Percentiles rank a stretch among this genome's conserved stretches.
These are phyloP conservation scores for Lasiurus cinereus DNA, from an alignment of 2,113 vertebrate genomes.

Conservation along the genomic window DNA sequence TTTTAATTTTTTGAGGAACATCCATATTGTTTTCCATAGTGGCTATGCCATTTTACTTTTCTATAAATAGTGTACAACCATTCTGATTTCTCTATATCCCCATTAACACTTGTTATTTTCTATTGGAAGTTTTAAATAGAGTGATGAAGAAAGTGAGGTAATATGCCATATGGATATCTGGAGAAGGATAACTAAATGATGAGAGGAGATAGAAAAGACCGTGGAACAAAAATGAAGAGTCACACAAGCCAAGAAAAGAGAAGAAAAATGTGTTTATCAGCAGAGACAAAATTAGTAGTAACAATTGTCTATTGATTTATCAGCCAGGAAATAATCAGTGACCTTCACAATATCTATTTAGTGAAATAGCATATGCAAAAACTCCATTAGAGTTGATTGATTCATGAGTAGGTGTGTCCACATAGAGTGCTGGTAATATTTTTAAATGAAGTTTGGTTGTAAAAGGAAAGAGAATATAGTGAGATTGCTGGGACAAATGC, in stretches of 20 bases:
- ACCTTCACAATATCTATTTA: background rate
- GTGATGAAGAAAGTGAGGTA: background rate
- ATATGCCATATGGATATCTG: background rate
- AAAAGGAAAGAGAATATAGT: background rate
- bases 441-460: background rate
- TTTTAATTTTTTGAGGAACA: background rate
- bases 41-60: background rate
- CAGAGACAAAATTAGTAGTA: background rate
- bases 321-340: background rate
- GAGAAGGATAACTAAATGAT: background rate
- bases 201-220: background rate
- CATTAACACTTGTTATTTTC: background rate
- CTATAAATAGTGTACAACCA: background rate
- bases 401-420: too few species aligned
- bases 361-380: background rate
- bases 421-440: background rate
- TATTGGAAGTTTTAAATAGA: background rate
- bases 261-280: background rate
- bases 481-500: background rate
- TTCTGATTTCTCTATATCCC: background rate
- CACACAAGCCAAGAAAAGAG: background rate
- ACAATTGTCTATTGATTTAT: background rate
- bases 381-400: background rate
- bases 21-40: background rate
- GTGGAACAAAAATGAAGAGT: background rate